These are phyloP conservation scores for Phalera bucephala DNA, from an alignment of 2,888 invertebrate genomes.

Conservation along the genomic window DNA sequence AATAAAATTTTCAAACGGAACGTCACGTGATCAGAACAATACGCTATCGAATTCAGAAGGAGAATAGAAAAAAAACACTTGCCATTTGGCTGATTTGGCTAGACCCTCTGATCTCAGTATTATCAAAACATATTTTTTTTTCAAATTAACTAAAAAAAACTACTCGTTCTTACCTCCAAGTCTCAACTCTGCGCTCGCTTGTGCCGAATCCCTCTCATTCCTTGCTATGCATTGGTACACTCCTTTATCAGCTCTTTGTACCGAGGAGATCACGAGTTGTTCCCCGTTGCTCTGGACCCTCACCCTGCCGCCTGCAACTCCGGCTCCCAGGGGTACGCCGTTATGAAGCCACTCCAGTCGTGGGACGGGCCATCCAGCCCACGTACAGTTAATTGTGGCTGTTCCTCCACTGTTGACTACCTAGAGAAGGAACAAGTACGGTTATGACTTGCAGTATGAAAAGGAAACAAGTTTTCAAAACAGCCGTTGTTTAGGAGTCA, in stretches of 20 bases:
- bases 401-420: constrained; percentile 93
- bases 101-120: too few relatives aligned
- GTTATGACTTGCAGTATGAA: too few relatives aligned
- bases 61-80: too few relatives aligned
- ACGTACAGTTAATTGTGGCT: constrained; percentile 93
- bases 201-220: constrained; percentile 90
- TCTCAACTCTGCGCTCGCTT: constrained; percentile 90
- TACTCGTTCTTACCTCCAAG: constrained; percentile 91
- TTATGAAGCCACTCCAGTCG: constrained; percentile 90
- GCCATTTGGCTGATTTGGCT: too few relatives aligned
- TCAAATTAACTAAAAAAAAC: too few relatives aligned
- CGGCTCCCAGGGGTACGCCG: constrained; percentile 84
- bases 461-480: too few relatives aligned
- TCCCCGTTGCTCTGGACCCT: constrained; percentile 59
- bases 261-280: constrained; percentile 69
- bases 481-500: too few relatives aligned
- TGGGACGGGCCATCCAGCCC: constrained; percentile 89
- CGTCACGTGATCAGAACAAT: too few relatives aligned
- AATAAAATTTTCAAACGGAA: too few relatives aligned
- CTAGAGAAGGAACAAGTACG: constrained; percentile 49
- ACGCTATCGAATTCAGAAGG: too few relatives aligned
- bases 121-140: too few relatives aligned
- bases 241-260: constrained; percentile 91
- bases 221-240: constrained; percentile 95
- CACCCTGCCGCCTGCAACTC: constrained; percentile 66